phyloP scores from a whole-genome alignment of 2,888 invertebrate genomes.

The Aphodius sticticus region DNA sequence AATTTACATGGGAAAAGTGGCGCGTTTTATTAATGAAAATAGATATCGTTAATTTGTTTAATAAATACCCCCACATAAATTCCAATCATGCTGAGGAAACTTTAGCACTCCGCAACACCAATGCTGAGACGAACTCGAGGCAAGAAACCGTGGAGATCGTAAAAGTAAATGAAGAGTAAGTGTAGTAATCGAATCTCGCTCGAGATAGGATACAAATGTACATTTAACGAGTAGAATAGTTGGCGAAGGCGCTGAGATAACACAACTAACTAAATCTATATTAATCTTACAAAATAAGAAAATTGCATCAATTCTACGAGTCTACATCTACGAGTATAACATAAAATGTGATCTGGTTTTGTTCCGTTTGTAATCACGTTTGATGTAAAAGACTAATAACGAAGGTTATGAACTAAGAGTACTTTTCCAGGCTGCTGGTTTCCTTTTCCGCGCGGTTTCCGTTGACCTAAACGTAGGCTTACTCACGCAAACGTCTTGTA shows the following conservation, averaged over 20 bases:
- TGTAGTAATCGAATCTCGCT: background rate
- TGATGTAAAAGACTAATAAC: too few species aligned
- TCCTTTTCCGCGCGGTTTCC: too few species aligned
- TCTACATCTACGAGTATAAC: background rate
- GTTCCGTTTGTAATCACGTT: background rate
- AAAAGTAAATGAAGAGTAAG: constrained; percentile 4
- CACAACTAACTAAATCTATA: background rate
- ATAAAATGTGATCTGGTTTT: background rate
- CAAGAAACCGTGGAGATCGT: background rate
- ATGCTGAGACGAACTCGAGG: background rate
- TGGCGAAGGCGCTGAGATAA: background rate
- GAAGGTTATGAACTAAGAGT: too few species aligned
- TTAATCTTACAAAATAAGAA: background rate
- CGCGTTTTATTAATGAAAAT: background rate
- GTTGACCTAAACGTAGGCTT: too few species aligned
- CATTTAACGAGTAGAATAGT: background rate
- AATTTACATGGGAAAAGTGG: constrained; percentile 4
- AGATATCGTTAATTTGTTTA: background rate
- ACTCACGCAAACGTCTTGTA: too few species aligned
- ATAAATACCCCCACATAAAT: constrained; percentile 4
- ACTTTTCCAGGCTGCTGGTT: too few species aligned
- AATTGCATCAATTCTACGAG: background rate
- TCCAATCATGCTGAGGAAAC: constrained; percentile 4
- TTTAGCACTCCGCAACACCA: background rate
- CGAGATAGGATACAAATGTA: background rate